Percentiles rank a stretch among this genome's conserved stretches.
Evolutionary conservation across 2,797 vertebrate species (phyloP).

Genomic region (Micromesistius poutassou): DNA sequence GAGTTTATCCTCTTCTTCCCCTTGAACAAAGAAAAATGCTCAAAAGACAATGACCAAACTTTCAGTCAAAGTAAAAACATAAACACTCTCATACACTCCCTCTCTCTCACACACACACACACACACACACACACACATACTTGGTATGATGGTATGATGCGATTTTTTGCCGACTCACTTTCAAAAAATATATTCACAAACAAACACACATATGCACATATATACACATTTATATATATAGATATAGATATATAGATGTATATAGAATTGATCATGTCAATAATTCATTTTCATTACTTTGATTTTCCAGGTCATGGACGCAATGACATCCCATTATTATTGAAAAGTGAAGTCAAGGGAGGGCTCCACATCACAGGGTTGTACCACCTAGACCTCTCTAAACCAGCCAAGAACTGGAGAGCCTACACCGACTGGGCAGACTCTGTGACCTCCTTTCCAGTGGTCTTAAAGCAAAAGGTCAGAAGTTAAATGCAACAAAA

Average conservation of each 20-base stretch:
- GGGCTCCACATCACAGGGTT: conserved; percentile 69
- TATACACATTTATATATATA: not conserved
- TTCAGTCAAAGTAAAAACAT: not conserved
- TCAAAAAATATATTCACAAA: too few relatives aligned
- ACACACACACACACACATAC: too few relatives aligned
- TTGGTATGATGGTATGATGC: too few relatives aligned
- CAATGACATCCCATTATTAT: not conserved
- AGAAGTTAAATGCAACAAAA: not conserved
- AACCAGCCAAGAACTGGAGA: conserved; percentile 68
- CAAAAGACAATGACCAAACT: fast-evolving
- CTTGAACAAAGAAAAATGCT: not conserved
- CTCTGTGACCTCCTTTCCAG: conserved; percentile 72
- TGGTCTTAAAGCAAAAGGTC: conserved; percentile 81
- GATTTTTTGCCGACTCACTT: too few relatives aligned
- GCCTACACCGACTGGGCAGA: conserved; percentile 77
- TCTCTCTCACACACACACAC: too few relatives aligned
- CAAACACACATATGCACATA: too few relatives aligned
- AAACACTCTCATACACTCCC: not conserved
- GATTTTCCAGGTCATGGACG: not conserved
- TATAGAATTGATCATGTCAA: not conserved
- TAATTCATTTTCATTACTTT: not conserved
- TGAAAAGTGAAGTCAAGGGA: conserved; percentile 49
- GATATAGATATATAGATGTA: not conserved
- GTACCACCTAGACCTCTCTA: conserved; percentile 51
- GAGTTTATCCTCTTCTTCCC: conserved; percentile 41